phyloP scores from a whole-genome alignment of 2,113 vertebrate genomes.

The Dolichallabes microphthalmus region DNA sequence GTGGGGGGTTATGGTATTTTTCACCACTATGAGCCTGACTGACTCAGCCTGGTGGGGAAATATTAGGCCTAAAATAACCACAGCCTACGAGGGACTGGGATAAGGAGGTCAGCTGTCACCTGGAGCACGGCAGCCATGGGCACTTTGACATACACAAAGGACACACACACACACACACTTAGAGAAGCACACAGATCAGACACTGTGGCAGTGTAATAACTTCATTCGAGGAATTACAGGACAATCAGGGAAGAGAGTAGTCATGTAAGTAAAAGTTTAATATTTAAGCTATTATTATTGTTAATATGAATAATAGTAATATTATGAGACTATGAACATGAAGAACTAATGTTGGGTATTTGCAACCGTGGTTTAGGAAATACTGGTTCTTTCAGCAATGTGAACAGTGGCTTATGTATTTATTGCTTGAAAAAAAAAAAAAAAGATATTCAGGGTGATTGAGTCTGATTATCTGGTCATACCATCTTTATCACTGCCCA shows the following conservation, averaged over 20 bases:
- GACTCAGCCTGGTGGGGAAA: constrained; percentile 61
- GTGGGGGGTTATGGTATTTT: constrained; percentile 16
- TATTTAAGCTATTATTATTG: background rate
- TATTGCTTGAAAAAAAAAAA: background rate
- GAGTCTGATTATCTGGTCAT: background rate
- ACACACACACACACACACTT: constrained; percentile 44
- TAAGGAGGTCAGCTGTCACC: constrained; percentile 71
- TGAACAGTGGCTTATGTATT: background rate
- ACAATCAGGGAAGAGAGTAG: background rate
- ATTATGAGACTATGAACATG: background rate
- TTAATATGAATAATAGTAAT: background rate
- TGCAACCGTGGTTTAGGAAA: background rate
- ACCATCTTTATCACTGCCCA: no score
- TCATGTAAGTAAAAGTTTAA: constrained; percentile 31
- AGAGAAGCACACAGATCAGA: constrained; percentile 2
- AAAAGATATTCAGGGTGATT: no score
- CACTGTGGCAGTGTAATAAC: background rate
- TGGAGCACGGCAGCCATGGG: constrained; percentile 50
- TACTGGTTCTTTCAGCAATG: background rate
- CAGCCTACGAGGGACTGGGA: constrained; percentile 56
- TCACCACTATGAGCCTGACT: constrained; percentile 55
- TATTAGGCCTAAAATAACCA: constrained; percentile 63
- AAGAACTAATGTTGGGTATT: background rate
- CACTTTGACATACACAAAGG: constrained; percentile 41
- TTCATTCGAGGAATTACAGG: background rate